phyloP scores from a whole-genome alignment of 2,113 vertebrate species.

The Pavo muticus region DNA sequence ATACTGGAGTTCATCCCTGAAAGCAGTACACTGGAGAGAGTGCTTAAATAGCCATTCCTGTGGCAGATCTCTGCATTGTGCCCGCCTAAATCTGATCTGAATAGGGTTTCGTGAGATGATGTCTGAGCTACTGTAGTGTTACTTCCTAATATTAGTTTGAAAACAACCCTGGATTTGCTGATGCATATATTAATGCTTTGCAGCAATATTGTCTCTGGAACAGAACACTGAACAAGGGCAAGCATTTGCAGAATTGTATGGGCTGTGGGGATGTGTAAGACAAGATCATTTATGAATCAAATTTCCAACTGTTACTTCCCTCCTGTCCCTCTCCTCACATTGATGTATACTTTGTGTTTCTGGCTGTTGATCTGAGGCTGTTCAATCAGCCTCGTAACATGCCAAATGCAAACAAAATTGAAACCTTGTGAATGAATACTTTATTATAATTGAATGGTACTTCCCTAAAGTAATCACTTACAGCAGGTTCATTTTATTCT shows the following conservation, averaged over 20 bases:
- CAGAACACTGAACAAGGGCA: not conserved
- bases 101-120: not conserved
- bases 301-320: not conserved
- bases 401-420: not conserved
- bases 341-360: not conserved
- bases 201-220: not conserved
- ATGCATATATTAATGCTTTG: not conserved
- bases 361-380: not conserved
- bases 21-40: not conserved
- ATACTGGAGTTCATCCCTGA: not conserved
- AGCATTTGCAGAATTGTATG: not conserved
- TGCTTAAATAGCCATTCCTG: not conserved
- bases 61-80: not conserved
- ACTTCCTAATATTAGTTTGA: not conserved
- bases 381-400: not conserved
- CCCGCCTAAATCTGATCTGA: not conserved
- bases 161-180: not conserved
- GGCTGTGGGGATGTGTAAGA: not conserved
- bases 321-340: not conserved
- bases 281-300: not conserved
- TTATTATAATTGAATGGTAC: not conserved
- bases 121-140: not conserved
- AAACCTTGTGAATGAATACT: slow-evolving; percentile 8
- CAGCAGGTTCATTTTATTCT: not conserved
- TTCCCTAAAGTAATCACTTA: not conserved